Evolutionary conservation across 2,888 invertebrate genomes (phyloP).

Genomic region (Ichneumon xanthorius): DNA sequence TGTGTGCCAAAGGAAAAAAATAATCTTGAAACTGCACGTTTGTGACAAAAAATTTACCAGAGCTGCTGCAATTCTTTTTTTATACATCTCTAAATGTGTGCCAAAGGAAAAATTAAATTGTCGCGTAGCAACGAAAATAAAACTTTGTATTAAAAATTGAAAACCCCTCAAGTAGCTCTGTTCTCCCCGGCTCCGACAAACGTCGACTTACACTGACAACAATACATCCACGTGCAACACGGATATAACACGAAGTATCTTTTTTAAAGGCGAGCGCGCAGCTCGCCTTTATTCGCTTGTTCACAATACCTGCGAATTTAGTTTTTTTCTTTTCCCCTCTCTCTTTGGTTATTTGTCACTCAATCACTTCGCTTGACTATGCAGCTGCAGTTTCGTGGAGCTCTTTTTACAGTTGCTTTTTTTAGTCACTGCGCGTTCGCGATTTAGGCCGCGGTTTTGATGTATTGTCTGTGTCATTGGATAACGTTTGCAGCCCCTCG

Average conservation of each 20-base stretch:
- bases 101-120: background rate
- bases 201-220: slow-evolving; percentile 78
- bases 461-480: background rate
- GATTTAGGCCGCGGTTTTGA: slow-evolving; percentile 1
- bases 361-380: background rate
- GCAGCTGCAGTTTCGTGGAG: background rate
- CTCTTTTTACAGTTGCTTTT: slow-evolving; percentile 3
- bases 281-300: slow-evolving; percentile 10
- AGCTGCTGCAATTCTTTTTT: background rate
- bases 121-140: background rate
- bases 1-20: background rate
- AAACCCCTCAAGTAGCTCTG: background rate
- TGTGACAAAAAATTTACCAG: too few relatives aligned
- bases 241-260: slow-evolving; percentile 70
- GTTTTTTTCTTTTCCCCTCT: background rate
- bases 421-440: slow-evolving; percentile 10
- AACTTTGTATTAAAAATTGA: background rate
- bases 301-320: slow-evolving; percentile 56
- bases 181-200: slow-evolving; percentile 27
- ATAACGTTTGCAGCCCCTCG: background rate
- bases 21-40: too few relatives aligned
- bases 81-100: background rate
- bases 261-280: background rate
- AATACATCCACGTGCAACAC: slow-evolving; percentile 77
- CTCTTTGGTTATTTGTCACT: slow-evolving; percentile 11